Evolutionary conservation across 2,797 vertebrate genomes (phyloP).

Genomic region (Emydoidea blandingii): DNA sequence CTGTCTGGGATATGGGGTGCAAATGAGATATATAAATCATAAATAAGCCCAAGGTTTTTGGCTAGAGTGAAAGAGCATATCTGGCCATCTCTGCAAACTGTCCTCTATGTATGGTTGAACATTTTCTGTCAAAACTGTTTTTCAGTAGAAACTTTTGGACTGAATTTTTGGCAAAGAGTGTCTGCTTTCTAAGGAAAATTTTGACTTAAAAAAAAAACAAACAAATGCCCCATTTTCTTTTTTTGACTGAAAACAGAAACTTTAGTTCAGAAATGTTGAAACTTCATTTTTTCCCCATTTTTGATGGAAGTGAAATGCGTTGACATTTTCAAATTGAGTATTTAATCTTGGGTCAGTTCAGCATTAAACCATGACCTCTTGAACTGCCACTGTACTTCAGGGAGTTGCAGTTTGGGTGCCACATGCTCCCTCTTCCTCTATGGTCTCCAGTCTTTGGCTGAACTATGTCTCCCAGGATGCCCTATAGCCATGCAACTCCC

Average conservation of each 20-base stretch:
- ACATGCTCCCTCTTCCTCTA: background rate
- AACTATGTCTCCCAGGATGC: background rate
- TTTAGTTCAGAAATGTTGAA: background rate
- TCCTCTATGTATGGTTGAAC: background rate
- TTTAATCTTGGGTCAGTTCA: background rate
- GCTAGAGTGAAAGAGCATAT: background rate
- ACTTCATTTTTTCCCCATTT: background rate
- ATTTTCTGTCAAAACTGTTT: background rate
- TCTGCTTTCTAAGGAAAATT: background rate
- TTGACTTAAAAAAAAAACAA: background rate
- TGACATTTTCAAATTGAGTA: background rate
- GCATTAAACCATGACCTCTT: background rate
- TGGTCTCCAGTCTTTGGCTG: background rate
- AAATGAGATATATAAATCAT: background rate
- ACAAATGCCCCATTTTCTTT: background rate
- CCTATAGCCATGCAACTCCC: too few relatives aligned
- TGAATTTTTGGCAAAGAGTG: background rate
- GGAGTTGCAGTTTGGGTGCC: background rate
- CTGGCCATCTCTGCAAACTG: fast-evolving
- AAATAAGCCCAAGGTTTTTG: background rate
- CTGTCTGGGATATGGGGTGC: background rate
- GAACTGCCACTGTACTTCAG: background rate
- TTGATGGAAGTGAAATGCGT: background rate
- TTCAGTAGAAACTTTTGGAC: background rate
- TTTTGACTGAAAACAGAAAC: background rate